These are phyloP conservation scores for Seira musarum DNA, from an alignment of 2,888 invertebrate genomes.

Conservation along the genomic window DNA sequence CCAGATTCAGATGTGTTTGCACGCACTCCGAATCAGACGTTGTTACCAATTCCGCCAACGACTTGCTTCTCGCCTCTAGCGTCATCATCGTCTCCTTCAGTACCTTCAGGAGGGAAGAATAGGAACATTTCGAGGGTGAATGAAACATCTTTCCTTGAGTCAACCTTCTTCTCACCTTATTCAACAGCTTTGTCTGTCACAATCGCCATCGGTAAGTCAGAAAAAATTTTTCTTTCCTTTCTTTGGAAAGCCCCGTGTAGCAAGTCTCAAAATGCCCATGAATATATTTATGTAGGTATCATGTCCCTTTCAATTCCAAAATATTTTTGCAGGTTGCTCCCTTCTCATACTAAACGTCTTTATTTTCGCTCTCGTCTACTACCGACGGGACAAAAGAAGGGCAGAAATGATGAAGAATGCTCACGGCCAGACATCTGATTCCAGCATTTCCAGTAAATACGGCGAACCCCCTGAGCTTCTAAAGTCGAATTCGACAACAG, in stretches of 20 bases:
- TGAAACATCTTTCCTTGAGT: constrained; percentile 46
- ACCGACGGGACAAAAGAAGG: constrained; percentile 84
- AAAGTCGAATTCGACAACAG: constrained; percentile 65
- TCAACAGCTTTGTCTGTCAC: constrained; percentile 93
- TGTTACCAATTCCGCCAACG: constrained; percentile 66
- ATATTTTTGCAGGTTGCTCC: constrained; percentile 79
- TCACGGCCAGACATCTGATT: constrained; percentile 76
- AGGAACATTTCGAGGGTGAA: constrained; percentile 38
- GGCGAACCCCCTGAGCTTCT: constrained; percentile 67
- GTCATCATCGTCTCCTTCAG: constrained; percentile 57
- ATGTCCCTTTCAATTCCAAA: too few relatives aligned
- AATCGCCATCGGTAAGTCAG: constrained; percentile 85
- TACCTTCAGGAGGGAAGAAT: constrained; percentile 37
- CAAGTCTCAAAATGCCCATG: too few relatives aligned
- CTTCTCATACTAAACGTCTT: constrained; percentile 85
- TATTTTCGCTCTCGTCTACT: constrained; percentile 88
- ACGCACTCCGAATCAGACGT: constrained; percentile 43
- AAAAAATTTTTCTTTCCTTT: not conserved
- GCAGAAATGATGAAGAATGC: constrained; percentile 87
- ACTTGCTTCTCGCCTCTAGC: constrained; percentile 68
- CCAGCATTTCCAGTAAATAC: constrained; percentile 56
- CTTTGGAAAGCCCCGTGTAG: not conserved
- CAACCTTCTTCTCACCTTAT: constrained; percentile 82
- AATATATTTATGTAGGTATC: too few relatives aligned
- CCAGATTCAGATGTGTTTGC: constrained; percentile 41